These are phyloP conservation scores for Drosophila prosaltans DNA, from an alignment of 1,140 invertebrate species.

Conservation along the genomic window DNA sequence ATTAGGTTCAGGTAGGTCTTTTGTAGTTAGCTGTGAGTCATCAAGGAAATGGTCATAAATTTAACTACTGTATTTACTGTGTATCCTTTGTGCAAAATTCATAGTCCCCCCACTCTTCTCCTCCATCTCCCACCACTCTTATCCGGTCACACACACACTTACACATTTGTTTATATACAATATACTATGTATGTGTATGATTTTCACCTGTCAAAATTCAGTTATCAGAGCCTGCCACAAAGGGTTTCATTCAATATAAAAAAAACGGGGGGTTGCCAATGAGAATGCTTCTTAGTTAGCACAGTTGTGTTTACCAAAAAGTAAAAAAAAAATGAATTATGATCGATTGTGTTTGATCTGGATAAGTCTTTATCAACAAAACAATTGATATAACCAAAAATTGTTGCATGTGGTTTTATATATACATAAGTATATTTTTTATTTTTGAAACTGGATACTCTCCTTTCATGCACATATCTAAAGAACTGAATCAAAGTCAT, in stretches of 20 bases:
- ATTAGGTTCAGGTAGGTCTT: slow-evolving; percentile 41
- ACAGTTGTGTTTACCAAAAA: slow-evolving; percentile 7
- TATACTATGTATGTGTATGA: not conserved
- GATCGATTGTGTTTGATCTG: slow-evolving; percentile 2
- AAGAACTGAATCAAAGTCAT: slow-evolving; percentile 1
- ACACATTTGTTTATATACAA: too few relatives aligned
- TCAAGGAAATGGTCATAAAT: slow-evolving; percentile 11
- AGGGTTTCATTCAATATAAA: not conserved
- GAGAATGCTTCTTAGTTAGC: not conserved
- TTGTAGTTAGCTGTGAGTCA: slow-evolving; percentile 26
- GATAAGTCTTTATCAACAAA: slow-evolving; percentile 11
- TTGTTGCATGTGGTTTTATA: not conserved
- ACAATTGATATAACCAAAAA: not conserved
- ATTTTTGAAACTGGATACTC: not conserved
- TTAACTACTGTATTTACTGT: not conserved
- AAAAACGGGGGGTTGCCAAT: not conserved
- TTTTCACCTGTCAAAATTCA: slow-evolving; percentile 2
- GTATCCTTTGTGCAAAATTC: not conserved
- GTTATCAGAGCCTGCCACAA: not conserved
- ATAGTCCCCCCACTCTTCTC: not conserved
- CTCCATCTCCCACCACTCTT: not conserved
- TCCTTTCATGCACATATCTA: not conserved
- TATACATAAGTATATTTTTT: not conserved
- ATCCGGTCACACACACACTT: not conserved
- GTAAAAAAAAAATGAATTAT: not conserved